Evolutionary conservation across 2,797 vertebrate species (phyloP).

Genomic region (Hippocampus kuda): DNA sequence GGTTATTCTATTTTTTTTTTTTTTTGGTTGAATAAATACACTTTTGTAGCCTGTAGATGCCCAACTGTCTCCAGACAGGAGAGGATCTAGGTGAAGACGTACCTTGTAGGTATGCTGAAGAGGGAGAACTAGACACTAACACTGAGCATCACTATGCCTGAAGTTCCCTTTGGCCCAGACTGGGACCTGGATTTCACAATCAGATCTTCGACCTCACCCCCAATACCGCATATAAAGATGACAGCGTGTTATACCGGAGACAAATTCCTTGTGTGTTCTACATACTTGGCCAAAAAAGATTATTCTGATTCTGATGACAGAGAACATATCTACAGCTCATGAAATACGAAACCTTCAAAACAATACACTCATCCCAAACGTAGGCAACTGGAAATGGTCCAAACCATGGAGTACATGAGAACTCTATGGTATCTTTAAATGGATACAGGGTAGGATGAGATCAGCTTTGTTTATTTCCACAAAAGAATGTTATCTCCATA

Average conservation of each 20-base stretch:
- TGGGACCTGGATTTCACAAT: conserved; percentile 39
- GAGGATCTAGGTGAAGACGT: conserved; percentile 38
- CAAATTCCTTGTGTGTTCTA: no score
- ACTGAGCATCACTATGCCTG: conserved; percentile 44
- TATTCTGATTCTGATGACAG: no score
- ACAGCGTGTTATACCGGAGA: no score
- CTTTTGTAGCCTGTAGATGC: conserved; percentile 22
- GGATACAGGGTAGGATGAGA: not conserved
- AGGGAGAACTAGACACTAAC: conserved; percentile 23
- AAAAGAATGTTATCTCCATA: not conserved
- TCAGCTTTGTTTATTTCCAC: not conserved
- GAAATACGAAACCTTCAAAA: not conserved
- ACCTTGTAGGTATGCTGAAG: conserved; percentile 45
- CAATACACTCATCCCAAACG: not conserved
- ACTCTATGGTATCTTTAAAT: not conserved
- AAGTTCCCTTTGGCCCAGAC: conserved; percentile 36
- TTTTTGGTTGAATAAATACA: not conserved
- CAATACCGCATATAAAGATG: conserved; percentile 20
- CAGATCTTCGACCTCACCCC: conserved; percentile 39
- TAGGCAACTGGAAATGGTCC: not conserved
- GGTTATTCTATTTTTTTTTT: not conserved
- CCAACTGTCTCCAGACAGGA: conserved; percentile 14
- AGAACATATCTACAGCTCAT: not conserved
- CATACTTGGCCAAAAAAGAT: no score
- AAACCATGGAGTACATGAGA: not conserved